Evolutionary conservation across 2,888 invertebrate species (phyloP).

Genomic region (Amphipoea lucens): DNA sequence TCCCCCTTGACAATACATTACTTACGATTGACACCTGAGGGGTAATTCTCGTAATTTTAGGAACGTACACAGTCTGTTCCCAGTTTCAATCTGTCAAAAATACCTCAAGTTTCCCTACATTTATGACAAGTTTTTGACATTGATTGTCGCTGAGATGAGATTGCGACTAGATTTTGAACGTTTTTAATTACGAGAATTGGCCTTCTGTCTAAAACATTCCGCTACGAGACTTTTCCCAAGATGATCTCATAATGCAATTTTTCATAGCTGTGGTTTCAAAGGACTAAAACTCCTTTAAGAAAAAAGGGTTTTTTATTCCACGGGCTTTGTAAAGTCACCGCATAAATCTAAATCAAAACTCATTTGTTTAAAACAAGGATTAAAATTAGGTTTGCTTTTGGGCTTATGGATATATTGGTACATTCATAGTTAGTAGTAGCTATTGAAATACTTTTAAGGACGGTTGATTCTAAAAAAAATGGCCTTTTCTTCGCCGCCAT

Average conservation of each 20-base stretch:
- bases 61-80: no score
- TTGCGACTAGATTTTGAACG: no score
- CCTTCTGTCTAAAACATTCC: slow-evolving; percentile 63
- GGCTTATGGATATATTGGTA: not conserved
- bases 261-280: not conserved
- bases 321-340: not conserved
- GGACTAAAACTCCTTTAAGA: not conserved
- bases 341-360: not conserved
- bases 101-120: no score
- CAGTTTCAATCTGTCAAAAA: no score
- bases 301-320: not conserved
- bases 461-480: not conserved
- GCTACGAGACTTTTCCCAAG: slow-evolving; percentile 1
- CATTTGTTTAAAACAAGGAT: not conserved
- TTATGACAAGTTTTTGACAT: no score
- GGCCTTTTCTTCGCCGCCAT: accelerated
- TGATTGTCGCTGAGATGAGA: no score
- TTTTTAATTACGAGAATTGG: no score
- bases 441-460: not conserved
- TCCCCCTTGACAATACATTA: slow-evolving; percentile 72
- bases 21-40: slow-evolving; percentile 67
- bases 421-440: no score
- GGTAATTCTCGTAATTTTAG: no score
- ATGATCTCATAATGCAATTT: slow-evolving; percentile 7
- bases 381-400: not conserved